A percentile compares a stretch with the other conserved stretches of the same genome.
These are phyloP conservation scores for Amblyopsis hoosieri DNA, from an alignment of 2,797 vertebrate species.

Conservation along the genomic window DNA sequence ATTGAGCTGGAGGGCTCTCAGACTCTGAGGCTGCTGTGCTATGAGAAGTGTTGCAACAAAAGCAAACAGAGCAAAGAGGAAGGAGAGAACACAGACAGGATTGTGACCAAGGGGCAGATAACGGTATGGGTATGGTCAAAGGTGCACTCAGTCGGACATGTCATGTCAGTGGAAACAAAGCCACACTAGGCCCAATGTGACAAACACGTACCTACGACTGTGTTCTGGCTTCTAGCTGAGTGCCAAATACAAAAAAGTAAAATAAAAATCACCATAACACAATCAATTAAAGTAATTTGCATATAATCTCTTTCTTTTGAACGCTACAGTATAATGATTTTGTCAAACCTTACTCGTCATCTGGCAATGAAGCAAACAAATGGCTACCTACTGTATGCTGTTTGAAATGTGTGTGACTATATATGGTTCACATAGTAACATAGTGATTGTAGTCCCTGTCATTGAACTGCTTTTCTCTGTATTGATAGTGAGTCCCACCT, in stretches of 20 bases:
- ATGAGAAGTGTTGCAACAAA: slow-evolving; percentile 89
- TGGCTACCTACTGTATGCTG: too few species aligned
- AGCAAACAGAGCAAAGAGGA: slow-evolving; percentile 86
- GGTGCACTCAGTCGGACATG: not conserved
- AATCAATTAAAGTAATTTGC: too few species aligned
- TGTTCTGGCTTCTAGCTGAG: not conserved
- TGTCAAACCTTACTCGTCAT: too few species aligned
- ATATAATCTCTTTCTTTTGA: too few species aligned
- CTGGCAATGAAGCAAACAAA: too few species aligned
- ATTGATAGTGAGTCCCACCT: slow-evolving; percentile 6
- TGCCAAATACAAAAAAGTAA: not conserved
- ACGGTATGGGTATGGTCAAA: slow-evolving; percentile 74
- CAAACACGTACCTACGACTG: not conserved
- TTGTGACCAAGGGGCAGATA: slow-evolving; percentile 90
- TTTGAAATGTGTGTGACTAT: too few species aligned
- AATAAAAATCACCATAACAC: too few species aligned
- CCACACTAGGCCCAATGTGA: too few species aligned
- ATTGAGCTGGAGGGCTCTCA: slow-evolving; percentile 96
- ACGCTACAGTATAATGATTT: too few species aligned
- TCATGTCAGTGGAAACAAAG: not conserved
- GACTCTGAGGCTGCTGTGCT: slow-evolving; percentile 89
- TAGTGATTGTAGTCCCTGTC: too few species aligned
- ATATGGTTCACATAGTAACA: too few species aligned
- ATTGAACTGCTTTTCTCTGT: too few species aligned
- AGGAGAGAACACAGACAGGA: slow-evolving; percentile 84